phyloP scores from a whole-genome alignment of 2,888 invertebrate species.

The Yponomeuta sedellus region DNA sequence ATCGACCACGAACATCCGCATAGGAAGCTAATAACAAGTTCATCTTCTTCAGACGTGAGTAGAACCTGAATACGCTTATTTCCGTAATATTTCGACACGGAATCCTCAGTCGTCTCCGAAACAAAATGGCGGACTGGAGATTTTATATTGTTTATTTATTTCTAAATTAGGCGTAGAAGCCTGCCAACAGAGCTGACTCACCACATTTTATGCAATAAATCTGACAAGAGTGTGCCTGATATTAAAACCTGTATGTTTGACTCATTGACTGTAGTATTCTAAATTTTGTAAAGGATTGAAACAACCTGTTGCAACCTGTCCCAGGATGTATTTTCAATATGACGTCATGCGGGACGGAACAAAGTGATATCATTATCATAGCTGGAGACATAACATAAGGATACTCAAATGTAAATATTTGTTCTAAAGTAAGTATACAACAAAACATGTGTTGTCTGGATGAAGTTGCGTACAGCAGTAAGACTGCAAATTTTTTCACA shows the following conservation, averaged over 20 bases:
- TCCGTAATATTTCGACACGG: conserved; percentile 24
- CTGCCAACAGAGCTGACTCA: conserved; percentile 12
- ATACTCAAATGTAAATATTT: too few relatives aligned
- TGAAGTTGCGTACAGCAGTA: too few relatives aligned
- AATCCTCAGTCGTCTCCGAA: conserved; percentile 27
- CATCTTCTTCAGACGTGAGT: conserved; percentile 46
- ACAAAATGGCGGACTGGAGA: conserved; percentile 61
- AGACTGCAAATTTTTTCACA: too few relatives aligned
- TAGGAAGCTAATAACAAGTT: conserved; percentile 16
- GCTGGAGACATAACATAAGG: too few relatives aligned
- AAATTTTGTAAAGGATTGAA: neutral
- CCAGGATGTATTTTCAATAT: neutral
- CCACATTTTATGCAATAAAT: neutral
- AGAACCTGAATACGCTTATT: conserved; percentile 22
- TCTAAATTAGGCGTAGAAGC: conserved; percentile 9
- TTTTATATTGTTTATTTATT: conserved; percentile 13
- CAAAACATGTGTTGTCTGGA: too few relatives aligned
- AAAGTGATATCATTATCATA: neutral
- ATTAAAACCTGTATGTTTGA: neutral
- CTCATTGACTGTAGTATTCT: neutral
- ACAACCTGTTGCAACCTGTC: conserved; percentile 1
- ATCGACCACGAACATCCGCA: neutral
- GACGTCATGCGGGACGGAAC: neutral
- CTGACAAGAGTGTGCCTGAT: neutral
- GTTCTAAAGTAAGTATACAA: too few relatives aligned